Base-by-base conservation (phyloP, 2,797 vertebrate genomes). In the Leucoraja ocellata region DNA sequence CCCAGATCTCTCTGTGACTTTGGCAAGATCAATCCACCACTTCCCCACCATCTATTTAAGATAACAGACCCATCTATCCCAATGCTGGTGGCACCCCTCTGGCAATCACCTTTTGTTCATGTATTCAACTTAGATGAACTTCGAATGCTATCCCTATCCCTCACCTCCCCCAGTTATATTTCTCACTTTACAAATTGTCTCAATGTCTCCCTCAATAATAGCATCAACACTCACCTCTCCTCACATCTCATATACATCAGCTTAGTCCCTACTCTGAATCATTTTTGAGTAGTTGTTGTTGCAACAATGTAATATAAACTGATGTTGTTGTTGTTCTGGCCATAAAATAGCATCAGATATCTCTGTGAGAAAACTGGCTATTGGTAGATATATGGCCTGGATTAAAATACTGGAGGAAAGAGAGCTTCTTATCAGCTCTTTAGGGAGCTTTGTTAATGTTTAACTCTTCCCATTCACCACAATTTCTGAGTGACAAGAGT, bases 381-480 rank as follows among this genome's bases (percentile, higher is more conserved):
- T n/a, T 68, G n/a, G 63, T 68, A 28, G 84, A 14, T n/a, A 65
- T 65, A 13, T 65, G 58, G 28, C 6, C 5, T 4, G 32, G n/a
- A 18, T 63, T 65, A 86, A 28, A 65, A 86, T 88, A 88, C 54
- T 88, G 84, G 6, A 21, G 14, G 84, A 88, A 88, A 88, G 84
- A 61, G n/a, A 65, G 61, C n/a, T 88, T 32, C n/a, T 88, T 36
- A 65, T 63, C 63, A 88, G 28, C n/a, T 18, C 84, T 68, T 88
- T 88, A 88, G 61, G 36, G 16, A 68, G 65, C 16, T 32, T 88
- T 18, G 16, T 13, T 65, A 63, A 88, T 68, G 14, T 65, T 8
- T 88, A 63, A 88, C 65, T 32, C n/a, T 65, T 65, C 61, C n/a
- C 61, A 88, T 65, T 88, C 84, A 88, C 2, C 1, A 23, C 63